Base-by-base conservation (phyloP, 1,140 invertebrate genomes). In the Helicorthomorpha holstii region DNA sequence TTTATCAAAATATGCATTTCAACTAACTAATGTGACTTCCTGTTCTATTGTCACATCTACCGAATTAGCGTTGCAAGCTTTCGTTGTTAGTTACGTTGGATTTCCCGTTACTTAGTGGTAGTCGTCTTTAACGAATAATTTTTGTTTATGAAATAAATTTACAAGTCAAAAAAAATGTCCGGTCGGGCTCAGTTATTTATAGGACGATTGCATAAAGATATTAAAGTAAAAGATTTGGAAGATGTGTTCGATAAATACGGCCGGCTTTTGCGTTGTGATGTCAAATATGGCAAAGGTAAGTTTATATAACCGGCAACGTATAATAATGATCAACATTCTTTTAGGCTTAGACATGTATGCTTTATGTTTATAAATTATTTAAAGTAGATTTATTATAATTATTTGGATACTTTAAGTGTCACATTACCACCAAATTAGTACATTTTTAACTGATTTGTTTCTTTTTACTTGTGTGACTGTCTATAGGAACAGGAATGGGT, bases 161-260 rank as follows among this genome's bases (percentile, higher is more conserved):
- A n/a, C n/a, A n/a, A n/a, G n/a, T n/a, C n/a, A n/a, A n/a, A n/a
- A 34, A 48, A 52, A 27, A 59, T 56, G 54, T 51, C 51, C 1
- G 48, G 47, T 24, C 54, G 58, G 25, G 52, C 58, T 1, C 58
- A 59, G 19, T 29, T 62, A 7, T 62, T 61, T 54, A 54, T 62
- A 46, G 61, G 61, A 19, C 52, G 61, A 27, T 50, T 62, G 19
- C 58, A 50, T 34, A 60, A 56, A 43, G 57, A 62, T 48, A 56
- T 58, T 2, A 49, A 57, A 12, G 58, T 58, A 22, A 27, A 56
- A 27, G 61, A 62, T 53, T 51, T 62, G 7, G 61, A 62, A 51
- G 52, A 59, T 27, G 55, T 62, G 25, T 69, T 67, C 57, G 67
- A 66, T 59, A 59, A 60, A 23, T 70, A 67, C 60, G 68, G 68